Evolutionary conservation across 2,797 vertebrate species (phyloP).

Genomic region (Adelosebastes latens): DNA sequence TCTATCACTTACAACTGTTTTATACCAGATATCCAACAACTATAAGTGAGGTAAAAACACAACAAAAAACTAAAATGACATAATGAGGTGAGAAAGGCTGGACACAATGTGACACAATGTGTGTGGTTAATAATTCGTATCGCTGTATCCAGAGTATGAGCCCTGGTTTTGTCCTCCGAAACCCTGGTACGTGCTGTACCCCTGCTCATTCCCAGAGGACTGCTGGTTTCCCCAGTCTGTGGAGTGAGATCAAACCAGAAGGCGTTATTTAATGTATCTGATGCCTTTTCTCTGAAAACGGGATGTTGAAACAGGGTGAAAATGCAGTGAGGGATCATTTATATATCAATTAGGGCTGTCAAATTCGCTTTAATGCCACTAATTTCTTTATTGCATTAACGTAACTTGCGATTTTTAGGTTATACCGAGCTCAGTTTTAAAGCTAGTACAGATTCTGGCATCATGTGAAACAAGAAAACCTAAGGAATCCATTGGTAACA

Average conservation of each 20-base stretch:
- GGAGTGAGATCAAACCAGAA: constrained; percentile 5
- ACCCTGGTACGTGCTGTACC: constrained; percentile 68
- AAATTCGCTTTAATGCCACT: too few species aligned
- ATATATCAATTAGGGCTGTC: background rate
- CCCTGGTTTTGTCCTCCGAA: constrained; percentile 71
- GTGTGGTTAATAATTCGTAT: constrained; percentile 69
- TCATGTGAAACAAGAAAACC: too few species aligned
- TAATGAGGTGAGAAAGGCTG: constrained; percentile 4
- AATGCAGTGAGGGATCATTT: background rate
- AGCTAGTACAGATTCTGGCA: too few species aligned
- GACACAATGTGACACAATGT: background rate
- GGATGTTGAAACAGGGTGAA: background rate
- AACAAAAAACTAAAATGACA: constrained; percentile 9
- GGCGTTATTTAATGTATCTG: background rate
- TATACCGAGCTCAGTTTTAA: too few species aligned
- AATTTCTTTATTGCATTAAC: too few species aligned
- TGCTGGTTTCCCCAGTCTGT: constrained; percentile 77
- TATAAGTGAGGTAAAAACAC: constrained; percentile 10
- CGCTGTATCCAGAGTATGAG: constrained; percentile 70
- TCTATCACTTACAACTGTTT: constrained; percentile 3
- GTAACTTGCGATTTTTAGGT: too few species aligned
- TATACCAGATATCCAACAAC: constrained; percentile 7
- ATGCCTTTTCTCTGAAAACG: background rate
- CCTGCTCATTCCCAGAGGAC: constrained; percentile 71
- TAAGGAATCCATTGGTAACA: too few species aligned